Evolutionary conservation across 37 sponge, comb jelly and placozoan species (phyloP), one percentile per base, ranked within the genome.

Genomic region (Halichondria panicea): DNA sequence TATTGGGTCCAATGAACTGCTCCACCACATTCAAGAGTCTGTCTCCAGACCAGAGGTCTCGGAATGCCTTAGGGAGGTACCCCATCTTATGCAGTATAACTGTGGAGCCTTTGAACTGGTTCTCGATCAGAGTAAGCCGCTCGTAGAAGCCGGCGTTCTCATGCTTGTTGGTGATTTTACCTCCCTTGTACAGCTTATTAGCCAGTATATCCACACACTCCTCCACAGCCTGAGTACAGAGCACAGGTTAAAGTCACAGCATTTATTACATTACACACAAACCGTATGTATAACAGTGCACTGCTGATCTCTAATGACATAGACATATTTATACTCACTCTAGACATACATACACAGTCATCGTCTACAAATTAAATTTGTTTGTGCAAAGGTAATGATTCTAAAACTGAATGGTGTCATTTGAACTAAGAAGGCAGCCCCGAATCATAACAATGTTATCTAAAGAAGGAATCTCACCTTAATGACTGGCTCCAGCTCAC

Each of bases 1-100:
- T 85, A 70, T 87, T 70, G 3, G 87, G 83, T 19, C 92, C 92
- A 46, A 87, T 77, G 32, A 91, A 61, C 59, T 91, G 92, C 48
- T 86, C 83, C 30, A 84, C 79, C 13, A 79, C 77, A 70, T 88
- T 78, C 39, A 92, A 81, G 25, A 92, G 72, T 7, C 80, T 54
- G 32, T 88, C 76, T 30, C 84, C 74, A 45, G 79, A 30, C 88
- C 84, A 83, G 3, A 92, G 57, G 34, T 25, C 33, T 40, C 66
- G 58, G 41, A 92, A 84, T 21, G 63, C 93, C 18, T 59, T 72
- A 11, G 85, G 88, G 3, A 92, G 76, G 43, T 58, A 48, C 3
- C 81, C 81, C 39, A 53, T 33, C 48, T 92, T 92, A 77, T 79
- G 79, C 30, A 92, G 59, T 12, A 88, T 46, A 5, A 92, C 85